These are phyloP conservation scores for Datnioides undecimradiatus DNA, from an alignment of 2,113 vertebrate genomes.

Conservation along the genomic window DNA sequence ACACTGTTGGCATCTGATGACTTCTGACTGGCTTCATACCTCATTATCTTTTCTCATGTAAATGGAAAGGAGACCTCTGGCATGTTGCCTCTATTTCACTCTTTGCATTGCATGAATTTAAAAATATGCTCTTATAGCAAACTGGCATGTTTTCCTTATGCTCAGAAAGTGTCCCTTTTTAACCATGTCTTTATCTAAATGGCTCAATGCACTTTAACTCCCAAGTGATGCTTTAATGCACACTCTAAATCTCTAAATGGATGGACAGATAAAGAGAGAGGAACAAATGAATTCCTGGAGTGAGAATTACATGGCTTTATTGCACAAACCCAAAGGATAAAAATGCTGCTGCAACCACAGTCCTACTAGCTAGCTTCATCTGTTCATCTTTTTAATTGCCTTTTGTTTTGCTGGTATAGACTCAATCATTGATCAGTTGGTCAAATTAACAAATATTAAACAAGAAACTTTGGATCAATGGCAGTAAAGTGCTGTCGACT, in stretches of 20 bases:
- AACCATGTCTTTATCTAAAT: neutral
- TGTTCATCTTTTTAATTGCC: neutral
- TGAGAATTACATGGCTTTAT: neutral
- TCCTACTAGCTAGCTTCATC: no score
- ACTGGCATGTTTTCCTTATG: neutral
- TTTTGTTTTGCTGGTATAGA: neutral
- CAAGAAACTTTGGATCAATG: neutral
- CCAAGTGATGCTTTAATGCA: neutral
- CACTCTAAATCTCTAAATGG: neutral
- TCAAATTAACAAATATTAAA: neutral
- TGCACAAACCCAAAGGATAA: neutral
- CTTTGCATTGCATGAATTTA: neutral
- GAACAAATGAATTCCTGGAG: neutral
- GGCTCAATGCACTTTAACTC: neutral
- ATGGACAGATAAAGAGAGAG: neutral
- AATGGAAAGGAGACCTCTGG: slow-evolving; percentile 33
- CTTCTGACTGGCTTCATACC: slow-evolving; percentile 34
- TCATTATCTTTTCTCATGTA: slow-evolving; percentile 35
- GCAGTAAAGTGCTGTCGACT: no score
- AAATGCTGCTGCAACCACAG: neutral
- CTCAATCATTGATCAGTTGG: neutral
- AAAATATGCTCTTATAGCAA: neutral
- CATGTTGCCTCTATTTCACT: slow-evolving; percentile 7
- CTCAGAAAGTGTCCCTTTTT: neutral
- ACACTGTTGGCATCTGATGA: slow-evolving; percentile 37